Conservation (phyloP, 2,888 invertebrate genomes). For the Sialis lutaria region DNA sequence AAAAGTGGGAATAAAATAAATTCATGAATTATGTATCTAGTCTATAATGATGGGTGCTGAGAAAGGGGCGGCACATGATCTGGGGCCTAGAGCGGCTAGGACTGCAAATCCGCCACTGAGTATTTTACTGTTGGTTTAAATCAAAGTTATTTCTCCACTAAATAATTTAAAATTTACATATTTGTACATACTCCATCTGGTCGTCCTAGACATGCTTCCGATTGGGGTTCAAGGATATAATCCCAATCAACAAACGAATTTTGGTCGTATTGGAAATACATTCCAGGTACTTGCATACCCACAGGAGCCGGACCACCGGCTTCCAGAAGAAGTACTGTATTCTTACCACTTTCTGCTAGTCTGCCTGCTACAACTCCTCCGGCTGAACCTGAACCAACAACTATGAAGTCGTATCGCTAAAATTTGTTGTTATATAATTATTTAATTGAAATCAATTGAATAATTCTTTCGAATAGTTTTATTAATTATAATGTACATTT, state of each 20-base stretch:
- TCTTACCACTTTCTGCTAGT: constrained; percentile 4
- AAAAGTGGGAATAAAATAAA: too few relatives aligned
- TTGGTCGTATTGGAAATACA: constrained; percentile 7
- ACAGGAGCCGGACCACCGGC: constrained; percentile 7
- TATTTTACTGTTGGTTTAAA: too few relatives aligned
- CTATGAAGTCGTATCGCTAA: constrained; percentile 6
- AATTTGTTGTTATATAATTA: not conserved
- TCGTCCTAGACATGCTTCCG: constrained; percentile 4
- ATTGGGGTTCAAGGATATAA: constrained; percentile 5
- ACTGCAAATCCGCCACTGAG: too few relatives aligned
- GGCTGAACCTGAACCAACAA: constrained; percentile 7
- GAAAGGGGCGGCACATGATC: too few relatives aligned
- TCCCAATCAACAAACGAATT: constrained; percentile 6
- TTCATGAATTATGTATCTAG: too few relatives aligned
- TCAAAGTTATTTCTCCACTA: too few relatives aligned
- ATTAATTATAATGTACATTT: not conserved
- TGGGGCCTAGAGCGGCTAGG: too few relatives aligned
- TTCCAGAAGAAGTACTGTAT: constrained; percentile 7
- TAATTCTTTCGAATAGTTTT: too few relatives aligned
- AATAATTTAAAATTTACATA: too few relatives aligned
- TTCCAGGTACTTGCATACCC: constrained; percentile 4
- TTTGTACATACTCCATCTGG: constrained; percentile 1
- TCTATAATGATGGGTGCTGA: too few relatives aligned
- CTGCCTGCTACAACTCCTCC: constrained; percentile 7
- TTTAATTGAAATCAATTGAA: not conserved